A percentile compares a stretch with the other conserved stretches of the same genome.
Conservation (phyloP, 2,113 vertebrate genomes). For the Rousettus leschenaultii region DNA sequence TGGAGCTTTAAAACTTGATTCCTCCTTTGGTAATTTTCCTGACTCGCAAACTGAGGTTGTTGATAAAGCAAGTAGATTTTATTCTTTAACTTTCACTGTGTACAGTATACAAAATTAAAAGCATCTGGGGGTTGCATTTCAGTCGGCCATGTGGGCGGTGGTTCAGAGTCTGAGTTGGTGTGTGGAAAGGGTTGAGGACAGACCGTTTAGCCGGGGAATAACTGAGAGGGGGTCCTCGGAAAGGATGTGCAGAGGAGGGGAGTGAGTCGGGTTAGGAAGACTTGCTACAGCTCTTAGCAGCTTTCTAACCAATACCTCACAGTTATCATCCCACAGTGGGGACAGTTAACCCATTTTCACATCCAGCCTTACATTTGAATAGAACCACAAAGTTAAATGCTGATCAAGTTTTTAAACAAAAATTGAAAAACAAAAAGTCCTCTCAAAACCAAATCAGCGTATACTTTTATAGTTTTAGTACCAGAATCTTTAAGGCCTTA, state of each 20-base stretch:
- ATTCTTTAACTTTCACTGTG: not conserved
- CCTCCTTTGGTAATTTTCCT: not conserved
- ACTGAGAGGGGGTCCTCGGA: not conserved
- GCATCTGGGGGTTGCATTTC: not conserved
- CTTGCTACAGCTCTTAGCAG: not conserved
- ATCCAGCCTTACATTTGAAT: not conserved
- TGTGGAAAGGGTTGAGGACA: not conserved
- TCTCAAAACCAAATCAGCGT: not conserved
- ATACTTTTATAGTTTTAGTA: not conserved
- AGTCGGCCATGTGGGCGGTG: not conserved
- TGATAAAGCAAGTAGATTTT: conserved; percentile 18
- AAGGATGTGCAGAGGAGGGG: not conserved
- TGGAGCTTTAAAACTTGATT: conserved; percentile 20
- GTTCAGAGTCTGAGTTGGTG: not conserved
- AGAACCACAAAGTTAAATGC: not conserved
- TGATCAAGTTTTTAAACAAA: conserved; percentile 28
- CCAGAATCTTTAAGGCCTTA: not conserved
- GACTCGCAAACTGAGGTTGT: not conserved
- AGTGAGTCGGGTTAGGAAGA: not conserved
- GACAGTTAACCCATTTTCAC: not conserved
- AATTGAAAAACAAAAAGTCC: not conserved
- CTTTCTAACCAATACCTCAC: not conserved
- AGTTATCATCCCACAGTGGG: not conserved
- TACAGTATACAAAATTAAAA: conserved; percentile 6
- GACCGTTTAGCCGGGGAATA: not conserved